These are phyloP conservation scores for Ovis canadensis DNA, from an alignment of 2,113 vertebrate genomes.

Conservation along the genomic window DNA sequence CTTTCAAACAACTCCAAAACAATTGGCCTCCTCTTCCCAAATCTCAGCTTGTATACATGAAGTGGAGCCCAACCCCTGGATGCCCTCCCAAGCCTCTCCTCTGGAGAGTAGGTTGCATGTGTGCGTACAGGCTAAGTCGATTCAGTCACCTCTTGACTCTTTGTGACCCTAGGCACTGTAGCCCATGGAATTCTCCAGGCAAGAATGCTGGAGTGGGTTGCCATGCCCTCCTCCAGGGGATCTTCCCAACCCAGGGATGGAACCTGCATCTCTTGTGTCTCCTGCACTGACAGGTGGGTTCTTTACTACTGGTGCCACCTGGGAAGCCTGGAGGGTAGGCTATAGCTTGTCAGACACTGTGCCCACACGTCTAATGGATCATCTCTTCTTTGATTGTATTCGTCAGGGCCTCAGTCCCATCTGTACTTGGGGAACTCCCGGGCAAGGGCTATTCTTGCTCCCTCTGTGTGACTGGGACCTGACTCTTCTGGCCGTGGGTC, in stretches of 20 bases:
- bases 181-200: neutral
- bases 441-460: neutral
- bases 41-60: neutral
- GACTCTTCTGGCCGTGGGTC: neutral
- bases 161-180: neutral
- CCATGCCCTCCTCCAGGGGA: neutral
- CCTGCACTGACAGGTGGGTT: neutral
- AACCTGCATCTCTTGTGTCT: neutral
- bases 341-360: neutral
- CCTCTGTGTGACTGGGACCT: neutral
- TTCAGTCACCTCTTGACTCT: neutral
- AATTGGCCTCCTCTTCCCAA: neutral
- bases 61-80: neutral
- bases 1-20: neutral
- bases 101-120: neutral
- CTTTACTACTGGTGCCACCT: neutral
- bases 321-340: neutral
- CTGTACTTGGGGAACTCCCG: neutral
- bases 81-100: neutral
- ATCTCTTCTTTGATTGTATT: neutral
- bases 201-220: neutral
- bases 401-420: neutral
- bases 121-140: accelerated
- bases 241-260: neutral
- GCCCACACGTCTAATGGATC: neutral